These are phyloP conservation scores for Scaptomyza pallida DNA, from an alignment of 1,140 invertebrate genomes.

Conservation along the genomic window DNA sequence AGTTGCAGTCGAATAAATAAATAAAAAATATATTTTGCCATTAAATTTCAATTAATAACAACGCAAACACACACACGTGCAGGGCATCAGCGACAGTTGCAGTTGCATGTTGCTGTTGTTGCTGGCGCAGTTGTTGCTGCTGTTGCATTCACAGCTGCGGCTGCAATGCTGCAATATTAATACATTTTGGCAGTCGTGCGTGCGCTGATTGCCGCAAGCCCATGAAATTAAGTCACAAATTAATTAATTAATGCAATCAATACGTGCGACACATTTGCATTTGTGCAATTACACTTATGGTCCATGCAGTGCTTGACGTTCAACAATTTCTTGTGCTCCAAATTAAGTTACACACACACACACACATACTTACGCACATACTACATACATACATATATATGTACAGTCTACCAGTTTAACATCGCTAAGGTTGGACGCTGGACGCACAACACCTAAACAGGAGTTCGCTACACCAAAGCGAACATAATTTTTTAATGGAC, in stretches of 20 bases:
- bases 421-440: constrained; percentile 52
- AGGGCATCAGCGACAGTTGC: constrained; percentile 34
- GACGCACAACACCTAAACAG: constrained; percentile 57
- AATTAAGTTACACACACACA: constrained; percentile 40
- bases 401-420: constrained; percentile 8
- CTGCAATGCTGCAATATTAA: constrained; percentile 67
- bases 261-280: constrained; percentile 81
- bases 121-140: constrained; percentile 22
- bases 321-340: constrained; percentile 67
- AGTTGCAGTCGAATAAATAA: constrained; percentile 80
- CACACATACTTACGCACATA: constrained; percentile 20
- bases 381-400: constrained; percentile 6
- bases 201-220: constrained; percentile 80
- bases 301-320: constrained; percentile 40
- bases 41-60: constrained; percentile 84
- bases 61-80: constrained; percentile 68
- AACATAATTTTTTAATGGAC: constrained; percentile 80
- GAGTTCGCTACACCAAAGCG: constrained; percentile 44
- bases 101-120: constrained; percentile 18
- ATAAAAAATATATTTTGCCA: constrained; percentile 79
- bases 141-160: constrained; percentile 34
- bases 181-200: constrained; percentile 76
- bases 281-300: constrained; percentile 76
- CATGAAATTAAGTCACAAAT: constrained; percentile 83
- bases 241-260: constrained; percentile 84